Evolutionary conservation across 2,113 vertebrate species (phyloP).

Genomic region (Alces alces): DNA sequence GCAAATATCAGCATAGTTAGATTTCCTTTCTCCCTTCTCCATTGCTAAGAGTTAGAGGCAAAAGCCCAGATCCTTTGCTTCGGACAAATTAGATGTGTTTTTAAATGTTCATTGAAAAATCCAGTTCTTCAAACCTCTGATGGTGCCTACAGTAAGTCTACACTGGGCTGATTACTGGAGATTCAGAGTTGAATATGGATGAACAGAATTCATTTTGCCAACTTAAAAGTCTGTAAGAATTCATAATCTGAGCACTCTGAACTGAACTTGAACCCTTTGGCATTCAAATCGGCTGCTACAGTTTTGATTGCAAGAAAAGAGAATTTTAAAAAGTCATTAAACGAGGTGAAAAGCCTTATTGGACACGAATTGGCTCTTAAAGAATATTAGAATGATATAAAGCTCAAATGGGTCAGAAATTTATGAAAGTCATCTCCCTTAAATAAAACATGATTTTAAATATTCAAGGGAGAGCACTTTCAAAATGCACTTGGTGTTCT

Average conservation of each 20-base stretch:
- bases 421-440: constrained; percentile 69
- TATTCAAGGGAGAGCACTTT: constrained; percentile 52
- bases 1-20: background rate
- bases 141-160: background rate
- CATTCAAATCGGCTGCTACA: constrained; percentile 45
- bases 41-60: background rate
- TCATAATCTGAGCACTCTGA: constrained; percentile 55
- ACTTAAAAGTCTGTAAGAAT: constrained; percentile 39
- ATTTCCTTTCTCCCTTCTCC: background rate
- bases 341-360: constrained; percentile 70
- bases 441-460: constrained; percentile 73
- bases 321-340: constrained; percentile 75
- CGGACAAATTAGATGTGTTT: background rate
- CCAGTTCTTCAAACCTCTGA: background rate
- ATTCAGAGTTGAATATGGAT: background rate
- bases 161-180: background rate
- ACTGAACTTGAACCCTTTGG: constrained; percentile 67
- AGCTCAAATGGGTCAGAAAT: constrained; percentile 71
- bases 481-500: constrained; percentile 49
- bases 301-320: constrained; percentile 60
- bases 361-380: constrained; percentile 69
- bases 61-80: background rate
- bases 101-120: background rate
- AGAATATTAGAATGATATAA: constrained; percentile 71
- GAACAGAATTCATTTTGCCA: constrained; percentile 34